Conservation (phyloP, 2,113 vertebrate species). For the Apteryx owenii region DNA sequence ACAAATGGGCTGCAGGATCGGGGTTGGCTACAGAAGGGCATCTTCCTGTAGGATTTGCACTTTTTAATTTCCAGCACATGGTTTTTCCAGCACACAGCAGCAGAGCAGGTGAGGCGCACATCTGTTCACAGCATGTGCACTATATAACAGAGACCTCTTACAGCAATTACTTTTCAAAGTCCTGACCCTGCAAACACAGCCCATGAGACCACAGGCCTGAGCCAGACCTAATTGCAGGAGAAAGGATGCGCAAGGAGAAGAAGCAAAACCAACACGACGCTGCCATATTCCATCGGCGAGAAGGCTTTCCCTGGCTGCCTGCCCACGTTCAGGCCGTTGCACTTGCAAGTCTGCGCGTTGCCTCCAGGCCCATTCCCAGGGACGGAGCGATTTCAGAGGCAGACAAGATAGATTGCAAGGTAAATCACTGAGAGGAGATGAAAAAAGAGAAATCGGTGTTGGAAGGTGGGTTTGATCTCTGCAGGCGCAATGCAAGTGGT, state of each 20-base stretch:
- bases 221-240: fast-evolving
- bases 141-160: background rate
- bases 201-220: fast-evolving
- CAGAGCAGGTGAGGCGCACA: background rate
- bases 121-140: background rate
- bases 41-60: background rate
- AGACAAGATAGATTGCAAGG: background rate
- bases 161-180: background rate
- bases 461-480: background rate
- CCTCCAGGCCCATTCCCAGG: fast-evolving
- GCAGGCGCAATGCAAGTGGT: fast-evolving
- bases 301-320: fast-evolving
- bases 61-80: background rate
- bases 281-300: fast-evolving
- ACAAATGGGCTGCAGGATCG: fast-evolving
- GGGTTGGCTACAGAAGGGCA: background rate
- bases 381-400: background rate
- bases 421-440: fast-evolving
- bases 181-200: background rate
- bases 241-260: background rate
- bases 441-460: background rate
- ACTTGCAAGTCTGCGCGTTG: fast-evolving
- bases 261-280: background rate
- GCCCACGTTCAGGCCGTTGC: fast-evolving
- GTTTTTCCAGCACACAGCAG: background rate